These are phyloP conservation scores for Gobiocypris rarus DNA, from an alignment of 2,113 vertebrate species.

Conservation along the genomic window DNA sequence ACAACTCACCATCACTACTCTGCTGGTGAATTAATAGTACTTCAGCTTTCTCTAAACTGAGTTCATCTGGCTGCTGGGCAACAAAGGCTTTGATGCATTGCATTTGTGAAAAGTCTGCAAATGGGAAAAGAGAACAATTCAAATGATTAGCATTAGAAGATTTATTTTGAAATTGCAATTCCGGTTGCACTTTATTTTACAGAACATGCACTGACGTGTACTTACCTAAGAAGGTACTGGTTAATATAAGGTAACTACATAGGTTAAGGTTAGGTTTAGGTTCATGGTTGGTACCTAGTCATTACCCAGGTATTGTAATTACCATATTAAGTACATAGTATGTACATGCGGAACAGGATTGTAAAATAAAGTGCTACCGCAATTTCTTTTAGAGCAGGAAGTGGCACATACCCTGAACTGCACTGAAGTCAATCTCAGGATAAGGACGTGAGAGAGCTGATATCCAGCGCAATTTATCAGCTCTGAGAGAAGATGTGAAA, in stretches of 20 bases:
- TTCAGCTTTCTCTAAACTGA: conserved; percentile 94
- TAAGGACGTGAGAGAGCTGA: conserved; percentile 85
- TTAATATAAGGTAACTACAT: too few relatives aligned
- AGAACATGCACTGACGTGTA: too few relatives aligned
- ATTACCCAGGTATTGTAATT: too few relatives aligned
- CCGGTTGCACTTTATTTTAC: background rate
- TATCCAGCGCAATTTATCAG: conserved; percentile 95
- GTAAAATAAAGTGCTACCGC: too few relatives aligned
- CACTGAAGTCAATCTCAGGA: conserved; percentile 73
- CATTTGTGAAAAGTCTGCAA: conserved; percentile 85
- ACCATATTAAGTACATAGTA: too few relatives aligned
- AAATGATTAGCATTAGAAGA: background rate
- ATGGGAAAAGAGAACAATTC: conserved; percentile 32
- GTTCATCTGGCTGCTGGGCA: conserved; percentile 90
- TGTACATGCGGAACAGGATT: too few relatives aligned
- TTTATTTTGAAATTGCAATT: conserved; percentile 7
- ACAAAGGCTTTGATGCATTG: conserved; percentile 89
- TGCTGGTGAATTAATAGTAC: conserved; percentile 88
- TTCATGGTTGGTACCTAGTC: too few relatives aligned
- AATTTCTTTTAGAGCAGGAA: conserved; percentile 12
- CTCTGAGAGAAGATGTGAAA: conserved; percentile 71
- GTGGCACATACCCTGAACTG: conserved; percentile 72
- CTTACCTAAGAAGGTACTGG: too few relatives aligned
- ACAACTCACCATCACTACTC: conserved; percentile 86
- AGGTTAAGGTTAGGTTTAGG: too few relatives aligned